Percentiles rank a stretch among this genome's conserved stretches.
These are phyloP conservation scores for Charadrius vociferus DNA, from an alignment of 2,113 vertebrate species.

Conservation along the genomic window DNA sequence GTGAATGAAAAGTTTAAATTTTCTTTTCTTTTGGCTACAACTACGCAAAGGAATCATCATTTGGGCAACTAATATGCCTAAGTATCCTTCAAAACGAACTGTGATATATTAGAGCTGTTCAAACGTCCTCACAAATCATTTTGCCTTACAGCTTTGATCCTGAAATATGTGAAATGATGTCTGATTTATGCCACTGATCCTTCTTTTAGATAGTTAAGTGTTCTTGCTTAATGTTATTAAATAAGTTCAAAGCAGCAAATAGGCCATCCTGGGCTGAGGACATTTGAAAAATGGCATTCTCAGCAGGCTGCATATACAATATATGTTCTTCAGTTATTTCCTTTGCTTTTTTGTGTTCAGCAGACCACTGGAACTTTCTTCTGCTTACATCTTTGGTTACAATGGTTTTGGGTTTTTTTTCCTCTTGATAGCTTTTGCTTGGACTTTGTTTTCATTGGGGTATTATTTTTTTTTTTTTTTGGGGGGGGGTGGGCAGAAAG, in stretches of 20 bases:
- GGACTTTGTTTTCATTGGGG: not conserved
- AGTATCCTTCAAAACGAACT: slow-evolving; percentile 74
- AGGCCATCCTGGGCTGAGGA: slow-evolving; percentile 46
- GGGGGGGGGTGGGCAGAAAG: not conserved
- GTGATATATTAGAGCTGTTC: slow-evolving; percentile 78
- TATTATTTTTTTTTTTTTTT: not conserved
- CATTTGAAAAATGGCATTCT: slow-evolving; percentile 65
- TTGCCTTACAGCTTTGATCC: slow-evolving; percentile 77
- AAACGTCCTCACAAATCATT: slow-evolving; percentile 78
- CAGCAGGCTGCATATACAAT: slow-evolving; percentile 23
- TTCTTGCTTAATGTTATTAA: slow-evolving; percentile 83
- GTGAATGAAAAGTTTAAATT: slow-evolving; percentile 66
- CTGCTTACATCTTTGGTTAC: not conserved
- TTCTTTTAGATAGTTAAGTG: slow-evolving; percentile 77
- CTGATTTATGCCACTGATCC: slow-evolving; percentile 80
- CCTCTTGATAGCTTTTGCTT: not conserved
- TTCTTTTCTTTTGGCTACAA: slow-evolving; percentile 69
- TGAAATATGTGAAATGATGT: slow-evolving; percentile 79
- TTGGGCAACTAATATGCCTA: slow-evolving; percentile 80
- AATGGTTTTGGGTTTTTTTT: not conserved
- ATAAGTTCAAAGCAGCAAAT: slow-evolving; percentile 71
- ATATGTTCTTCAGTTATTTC: not conserved
- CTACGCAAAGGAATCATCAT: slow-evolving; percentile 73
- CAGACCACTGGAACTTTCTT: not conserved
- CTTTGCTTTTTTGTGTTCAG: not conserved